phyloP scores from a whole-genome alignment of 2,797 vertebrate genomes.

The Meda fulgida region DNA sequence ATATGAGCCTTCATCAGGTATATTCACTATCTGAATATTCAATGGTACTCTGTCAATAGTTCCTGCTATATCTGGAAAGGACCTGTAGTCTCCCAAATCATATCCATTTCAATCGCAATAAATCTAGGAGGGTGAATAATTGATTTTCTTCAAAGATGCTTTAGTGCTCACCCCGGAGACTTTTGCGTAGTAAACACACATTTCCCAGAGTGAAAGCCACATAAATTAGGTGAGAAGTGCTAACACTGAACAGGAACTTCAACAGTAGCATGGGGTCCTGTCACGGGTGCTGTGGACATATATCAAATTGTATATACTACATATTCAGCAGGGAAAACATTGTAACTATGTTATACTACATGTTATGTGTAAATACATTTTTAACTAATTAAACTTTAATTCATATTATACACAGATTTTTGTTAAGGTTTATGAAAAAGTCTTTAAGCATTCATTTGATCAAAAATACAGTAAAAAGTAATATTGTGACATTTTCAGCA shows the following conservation, averaged over 20 bases:
- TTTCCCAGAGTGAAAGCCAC: constrained; percentile 52
- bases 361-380: neutral
- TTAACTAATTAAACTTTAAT: neutral
- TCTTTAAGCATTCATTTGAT: neutral
- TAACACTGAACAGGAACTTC: constrained; percentile 42
- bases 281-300: neutral
- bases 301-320: neutral
- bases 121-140: constrained; percentile 61
- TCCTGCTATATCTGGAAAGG: constrained; percentile 60
- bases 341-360: neutral
- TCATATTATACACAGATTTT: neutral
- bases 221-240: constrained; percentile 50
- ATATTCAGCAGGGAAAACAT: neutral
- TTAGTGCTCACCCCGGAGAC: constrained; percentile 62
- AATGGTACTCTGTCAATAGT: constrained; percentile 74
- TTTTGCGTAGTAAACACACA: constrained; percentile 64
- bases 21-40: constrained; percentile 75
- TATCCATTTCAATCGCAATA: constrained; percentile 61
- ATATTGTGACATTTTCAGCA: neutral
- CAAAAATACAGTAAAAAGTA: neutral
- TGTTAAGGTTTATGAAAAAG: neutral
- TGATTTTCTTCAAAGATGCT: constrained; percentile 62
- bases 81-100: constrained; percentile 68
- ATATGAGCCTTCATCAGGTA: constrained; percentile 72
- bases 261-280: constrained; percentile 15